Percentiles rank a stretch among this genome's conserved stretches.
phyloP scores from a whole-genome alignment of 2,113 vertebrate species.

The Neopipo cinnamomea region DNA sequence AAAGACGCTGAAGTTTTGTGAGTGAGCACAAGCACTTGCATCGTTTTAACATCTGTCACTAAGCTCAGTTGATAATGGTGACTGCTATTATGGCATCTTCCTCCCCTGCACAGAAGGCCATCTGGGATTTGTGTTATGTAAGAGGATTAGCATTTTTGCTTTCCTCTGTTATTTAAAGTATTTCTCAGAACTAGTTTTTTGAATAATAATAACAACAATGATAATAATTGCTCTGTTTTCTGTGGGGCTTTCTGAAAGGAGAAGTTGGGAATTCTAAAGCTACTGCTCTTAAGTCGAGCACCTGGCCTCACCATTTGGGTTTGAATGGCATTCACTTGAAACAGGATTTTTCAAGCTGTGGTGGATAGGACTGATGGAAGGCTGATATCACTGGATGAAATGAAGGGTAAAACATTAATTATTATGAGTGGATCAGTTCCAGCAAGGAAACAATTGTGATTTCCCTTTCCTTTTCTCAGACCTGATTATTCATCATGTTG shows the following conservation, averaged over 20 bases:
- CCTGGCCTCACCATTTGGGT: slow-evolving; percentile 55
- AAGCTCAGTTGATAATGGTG: slow-evolving; percentile 55
- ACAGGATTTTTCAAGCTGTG: slow-evolving; percentile 38
- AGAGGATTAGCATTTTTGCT: slow-evolving; percentile 69
- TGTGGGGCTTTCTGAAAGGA: slow-evolving; percentile 46
- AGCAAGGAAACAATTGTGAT: slow-evolving; percentile 49
- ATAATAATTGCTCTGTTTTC: slow-evolving; percentile 66
- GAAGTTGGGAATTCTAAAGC: slow-evolving; percentile 49
- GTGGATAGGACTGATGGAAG: slow-evolving; percentile 21
- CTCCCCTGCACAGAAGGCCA: slow-evolving; percentile 64
- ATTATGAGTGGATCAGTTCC: slow-evolving; percentile 10
- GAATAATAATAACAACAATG: slow-evolving; percentile 63
- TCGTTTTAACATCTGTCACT: slow-evolving; percentile 63
- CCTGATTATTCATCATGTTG: not conserved
- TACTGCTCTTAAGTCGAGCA: slow-evolving; percentile 49
- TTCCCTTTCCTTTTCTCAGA: slow-evolving; percentile 4
- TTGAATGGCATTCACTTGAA: slow-evolving; percentile 56
- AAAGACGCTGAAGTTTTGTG: slow-evolving; percentile 39
- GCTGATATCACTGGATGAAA: slow-evolving; percentile 14
- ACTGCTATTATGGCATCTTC: slow-evolving; percentile 60
- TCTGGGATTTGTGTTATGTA: slow-evolving; percentile 73
- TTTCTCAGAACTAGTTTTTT: slow-evolving; percentile 70
- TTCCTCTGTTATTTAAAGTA: slow-evolving; percentile 73
- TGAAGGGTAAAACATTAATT: slow-evolving; percentile 34
- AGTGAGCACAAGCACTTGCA: slow-evolving; percentile 25